Evolutionary conservation across 2,888 invertebrate species (phyloP).

Genomic region (Luffia ferchaultella): DNA sequence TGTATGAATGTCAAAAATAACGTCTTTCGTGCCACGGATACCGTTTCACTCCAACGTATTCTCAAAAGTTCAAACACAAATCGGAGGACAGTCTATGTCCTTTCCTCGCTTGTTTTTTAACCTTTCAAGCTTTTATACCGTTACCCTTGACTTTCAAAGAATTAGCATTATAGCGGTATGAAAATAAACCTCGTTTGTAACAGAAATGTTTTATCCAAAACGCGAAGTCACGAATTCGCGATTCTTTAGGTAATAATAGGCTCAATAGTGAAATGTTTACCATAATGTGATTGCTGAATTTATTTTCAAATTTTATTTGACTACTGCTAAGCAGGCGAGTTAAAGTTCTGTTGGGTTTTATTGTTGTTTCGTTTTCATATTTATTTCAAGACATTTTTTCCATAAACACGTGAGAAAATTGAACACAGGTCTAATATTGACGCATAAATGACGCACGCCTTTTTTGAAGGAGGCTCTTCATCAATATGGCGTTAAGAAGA

Average conservation of each 20-base stretch:
- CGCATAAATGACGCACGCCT: too few species aligned
- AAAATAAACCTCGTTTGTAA: slow-evolving; percentile 27
- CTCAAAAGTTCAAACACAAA: too few species aligned
- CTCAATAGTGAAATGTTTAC: neutral
- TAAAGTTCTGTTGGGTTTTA: too few species aligned
- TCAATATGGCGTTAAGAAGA: too few species aligned
- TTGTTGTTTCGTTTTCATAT: too few species aligned
- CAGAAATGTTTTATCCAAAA: slow-evolving; percentile 34
- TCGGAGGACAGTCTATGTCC: neutral
- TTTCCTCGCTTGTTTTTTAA: neutral
- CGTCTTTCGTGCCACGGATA: neutral
- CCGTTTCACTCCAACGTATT: neutral
- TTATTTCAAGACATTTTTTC: too few species aligned
- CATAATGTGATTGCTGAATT: neutral
- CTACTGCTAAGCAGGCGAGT: too few species aligned
- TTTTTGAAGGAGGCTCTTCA: too few species aligned
- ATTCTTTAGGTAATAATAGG: neutral
- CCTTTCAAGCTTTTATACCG: slow-evolving; percentile 18
- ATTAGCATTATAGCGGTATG: slow-evolving; percentile 33
- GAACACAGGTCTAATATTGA: too few species aligned
- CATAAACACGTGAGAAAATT: too few species aligned
- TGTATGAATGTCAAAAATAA: neutral
- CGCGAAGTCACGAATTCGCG: slow-evolving; percentile 35
- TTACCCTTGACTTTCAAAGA: slow-evolving; percentile 33
- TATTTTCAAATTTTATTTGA: too few species aligned